Evolutionary conservation across 2,797 vertebrate species (phyloP).

Genomic region (Fundulus diaphanus): DNA sequence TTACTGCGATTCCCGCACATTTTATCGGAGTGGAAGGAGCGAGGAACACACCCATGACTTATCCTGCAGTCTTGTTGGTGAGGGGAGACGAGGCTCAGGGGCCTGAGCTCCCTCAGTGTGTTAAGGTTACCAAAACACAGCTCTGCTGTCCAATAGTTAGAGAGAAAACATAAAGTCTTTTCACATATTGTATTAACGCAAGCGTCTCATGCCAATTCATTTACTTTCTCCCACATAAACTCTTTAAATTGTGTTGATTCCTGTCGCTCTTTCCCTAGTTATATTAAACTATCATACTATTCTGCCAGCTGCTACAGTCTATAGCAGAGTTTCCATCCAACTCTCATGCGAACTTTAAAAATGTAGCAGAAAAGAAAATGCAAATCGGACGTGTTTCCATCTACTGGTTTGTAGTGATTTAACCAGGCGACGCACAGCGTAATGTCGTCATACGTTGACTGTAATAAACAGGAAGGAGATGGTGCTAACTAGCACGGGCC

Average conservation of each 20-base stretch:
- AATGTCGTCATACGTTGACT: too few species aligned
- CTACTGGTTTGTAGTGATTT: too few species aligned
- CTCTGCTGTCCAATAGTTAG: neutral
- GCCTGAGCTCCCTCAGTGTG: neutral
- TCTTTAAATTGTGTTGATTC: neutral
- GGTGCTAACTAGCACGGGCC: too few species aligned
- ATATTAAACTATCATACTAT: neutral
- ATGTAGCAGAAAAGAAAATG: too few species aligned
- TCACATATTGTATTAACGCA: neutral
- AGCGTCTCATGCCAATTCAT: neutral
- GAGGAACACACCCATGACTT: neutral
- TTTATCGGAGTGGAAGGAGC: neutral
- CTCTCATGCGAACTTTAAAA: too few species aligned
- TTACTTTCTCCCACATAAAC: neutral
- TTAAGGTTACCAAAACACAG: neutral
- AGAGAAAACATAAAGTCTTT: neutral
- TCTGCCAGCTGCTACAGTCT: neutral
- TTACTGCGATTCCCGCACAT: neutral
- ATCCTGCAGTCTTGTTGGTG: neutral
- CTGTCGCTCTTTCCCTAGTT: neutral
- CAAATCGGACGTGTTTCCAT: too few species aligned
- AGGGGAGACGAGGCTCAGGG: neutral
- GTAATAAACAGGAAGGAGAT: too few species aligned
- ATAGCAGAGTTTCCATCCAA: too few species aligned
- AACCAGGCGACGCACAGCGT: too few species aligned